Percentiles rank a stretch among this genome's conserved stretches.
These are phyloP conservation scores for Eupithecia insigniata DNA, from an alignment of 2,888 invertebrate genomes.

Conservation along the genomic window DNA sequence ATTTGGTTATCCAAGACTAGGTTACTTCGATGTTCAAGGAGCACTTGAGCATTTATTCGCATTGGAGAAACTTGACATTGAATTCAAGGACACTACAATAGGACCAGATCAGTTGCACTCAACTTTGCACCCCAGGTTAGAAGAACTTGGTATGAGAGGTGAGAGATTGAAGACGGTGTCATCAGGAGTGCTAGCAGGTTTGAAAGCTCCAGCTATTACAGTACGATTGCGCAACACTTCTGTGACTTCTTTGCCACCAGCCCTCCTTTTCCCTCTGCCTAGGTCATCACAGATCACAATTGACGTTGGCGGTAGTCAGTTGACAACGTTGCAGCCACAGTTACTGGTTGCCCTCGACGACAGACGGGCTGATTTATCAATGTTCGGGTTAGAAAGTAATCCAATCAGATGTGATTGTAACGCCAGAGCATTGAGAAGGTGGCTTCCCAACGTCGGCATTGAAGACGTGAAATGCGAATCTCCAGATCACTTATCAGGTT, in stretches of 20 bases:
- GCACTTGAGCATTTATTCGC: conserved; percentile 90
- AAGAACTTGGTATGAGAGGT: conserved; percentile 89
- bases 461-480: conserved; percentile 86
- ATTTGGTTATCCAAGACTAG: conserved; percentile 90
- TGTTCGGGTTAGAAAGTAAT: conserved; percentile 90
- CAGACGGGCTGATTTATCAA: conserved; percentile 88
- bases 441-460: conserved; percentile 88
- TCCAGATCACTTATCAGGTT: conserved; percentile 88
- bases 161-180: conserved; percentile 89
- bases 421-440: conserved; percentile 90
- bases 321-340: conserved; percentile 90
- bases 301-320: conserved; percentile 90
- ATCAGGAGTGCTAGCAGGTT: conserved; percentile 92
- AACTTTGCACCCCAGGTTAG: conserved; percentile 90
- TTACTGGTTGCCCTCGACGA: conserved; percentile 92
- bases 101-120: conserved; percentile 92
- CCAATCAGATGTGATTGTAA: conserved; percentile 95
- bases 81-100: conserved; percentile 92
- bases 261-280: conserved; percentile 93
- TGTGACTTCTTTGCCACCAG: conserved; percentile 89
- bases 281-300: conserved; percentile 91
- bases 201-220: conserved; percentile 88
- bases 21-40: conserved; percentile 94
- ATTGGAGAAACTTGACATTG: conserved; percentile 91
- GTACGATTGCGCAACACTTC: conserved; percentile 93